These are phyloP conservation scores for Ciconia maguari DNA, from an alignment of 2,113 vertebrate genomes.

Conservation along the genomic window DNA sequence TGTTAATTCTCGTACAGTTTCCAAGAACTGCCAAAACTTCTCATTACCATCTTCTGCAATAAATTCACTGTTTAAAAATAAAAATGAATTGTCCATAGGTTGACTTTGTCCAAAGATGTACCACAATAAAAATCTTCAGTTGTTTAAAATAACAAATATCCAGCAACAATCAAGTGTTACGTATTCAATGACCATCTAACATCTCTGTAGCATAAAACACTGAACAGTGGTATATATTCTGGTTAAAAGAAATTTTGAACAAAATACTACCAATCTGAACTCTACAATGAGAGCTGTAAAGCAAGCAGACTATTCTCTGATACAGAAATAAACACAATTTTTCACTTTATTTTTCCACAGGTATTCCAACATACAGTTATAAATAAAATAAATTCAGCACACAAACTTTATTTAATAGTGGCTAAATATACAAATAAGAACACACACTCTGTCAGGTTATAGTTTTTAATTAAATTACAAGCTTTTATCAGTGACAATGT, in stretches of 20 bases:
- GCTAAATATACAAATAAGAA: neutral
- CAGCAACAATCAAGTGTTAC: neutral
- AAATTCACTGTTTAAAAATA: conserved; percentile 87
- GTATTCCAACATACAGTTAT: neutral
- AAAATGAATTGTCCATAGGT: conserved; percentile 11
- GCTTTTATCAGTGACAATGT: neutral
- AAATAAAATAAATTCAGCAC: neutral
- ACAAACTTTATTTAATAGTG: neutral
- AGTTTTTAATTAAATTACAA: neutral
- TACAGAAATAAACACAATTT: neutral
- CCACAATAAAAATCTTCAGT: neutral
- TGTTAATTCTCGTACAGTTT: conserved; percentile 92
- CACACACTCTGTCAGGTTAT: neutral
- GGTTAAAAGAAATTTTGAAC: neutral
- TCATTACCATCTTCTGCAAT: conserved; percentile 94
- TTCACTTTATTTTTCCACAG: neutral
- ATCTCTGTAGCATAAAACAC: neutral
- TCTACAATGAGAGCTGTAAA: neutral
- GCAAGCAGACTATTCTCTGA: neutral
- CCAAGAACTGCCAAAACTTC: conserved; percentile 98
- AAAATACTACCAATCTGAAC: neutral
- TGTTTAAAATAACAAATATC: neutral
- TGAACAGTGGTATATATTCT: neutral
- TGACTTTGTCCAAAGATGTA: neutral
- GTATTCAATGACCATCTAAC: neutral